phyloP scores from a whole-genome alignment of 2,113 vertebrate species.

The Aythya baeri region DNA sequence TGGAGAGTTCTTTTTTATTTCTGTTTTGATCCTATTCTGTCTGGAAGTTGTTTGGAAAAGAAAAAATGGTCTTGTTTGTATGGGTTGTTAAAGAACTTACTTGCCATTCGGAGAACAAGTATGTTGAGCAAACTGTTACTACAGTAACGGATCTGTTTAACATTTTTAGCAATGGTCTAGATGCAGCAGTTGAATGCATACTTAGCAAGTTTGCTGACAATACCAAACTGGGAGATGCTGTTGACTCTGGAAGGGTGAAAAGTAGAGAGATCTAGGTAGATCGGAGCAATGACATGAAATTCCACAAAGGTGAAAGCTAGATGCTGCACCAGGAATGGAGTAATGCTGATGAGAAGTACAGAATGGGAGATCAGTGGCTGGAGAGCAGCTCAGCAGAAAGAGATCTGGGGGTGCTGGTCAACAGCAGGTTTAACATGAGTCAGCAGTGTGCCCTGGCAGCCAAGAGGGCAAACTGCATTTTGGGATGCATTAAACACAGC shows the following conservation, averaged over 20 bases:
- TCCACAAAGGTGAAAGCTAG: background rate
- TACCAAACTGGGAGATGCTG: background rate
- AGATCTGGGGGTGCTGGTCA: too few relatives aligned
- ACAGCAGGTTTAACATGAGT: too few relatives aligned
- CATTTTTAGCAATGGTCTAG: too few relatives aligned
- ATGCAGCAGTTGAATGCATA: background rate
- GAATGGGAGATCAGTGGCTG: background rate
- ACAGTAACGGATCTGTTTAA: too few relatives aligned
- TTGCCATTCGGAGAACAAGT: background rate
- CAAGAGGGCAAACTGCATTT: too few relatives aligned
- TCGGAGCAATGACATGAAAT: background rate
- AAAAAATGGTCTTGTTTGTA: background rate
- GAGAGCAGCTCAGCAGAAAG: background rate
- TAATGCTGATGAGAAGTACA: background rate
- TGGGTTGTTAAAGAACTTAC: background rate
- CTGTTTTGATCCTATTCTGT: background rate
- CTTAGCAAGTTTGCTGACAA: background rate
- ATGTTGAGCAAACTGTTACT: background rate
- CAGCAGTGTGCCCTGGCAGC: too few relatives aligned
- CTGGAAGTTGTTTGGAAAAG: background rate
- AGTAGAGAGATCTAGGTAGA: background rate
- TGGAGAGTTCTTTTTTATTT: background rate
- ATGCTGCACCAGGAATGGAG: background rate
- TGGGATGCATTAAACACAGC: too few relatives aligned
- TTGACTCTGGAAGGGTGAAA: background rate